Percentiles rank a stretch among this genome's conserved stretches.
Conservation (phyloP, 2,888 invertebrate species). For the Uloborus plumipes region DNA sequence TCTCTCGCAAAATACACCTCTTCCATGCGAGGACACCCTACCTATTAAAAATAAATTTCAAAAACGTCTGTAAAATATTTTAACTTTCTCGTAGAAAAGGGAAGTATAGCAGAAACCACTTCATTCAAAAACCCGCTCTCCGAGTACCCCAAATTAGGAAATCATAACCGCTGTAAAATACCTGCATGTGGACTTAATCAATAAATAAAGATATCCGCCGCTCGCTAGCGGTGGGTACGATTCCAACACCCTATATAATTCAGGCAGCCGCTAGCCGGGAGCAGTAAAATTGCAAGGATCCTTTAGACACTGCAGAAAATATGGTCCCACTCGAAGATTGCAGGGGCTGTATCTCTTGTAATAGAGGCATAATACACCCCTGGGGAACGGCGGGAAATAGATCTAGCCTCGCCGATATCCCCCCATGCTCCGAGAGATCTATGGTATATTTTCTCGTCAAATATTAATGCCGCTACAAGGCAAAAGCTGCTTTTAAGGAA, state of each 20-base stretch:
- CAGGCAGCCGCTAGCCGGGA: background rate
- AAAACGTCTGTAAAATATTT: too few species aligned
- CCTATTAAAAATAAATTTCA: too few species aligned
- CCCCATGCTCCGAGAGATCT: background rate
- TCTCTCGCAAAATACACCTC: too few species aligned
- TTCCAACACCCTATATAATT: constrained; percentile 21
- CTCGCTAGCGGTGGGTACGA: background rate
- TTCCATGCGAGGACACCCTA: too few species aligned
- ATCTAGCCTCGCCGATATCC: background rate
- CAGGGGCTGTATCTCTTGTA: constrained; percentile 4
- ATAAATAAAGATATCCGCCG: background rate
- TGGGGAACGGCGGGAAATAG: constrained; percentile 1
- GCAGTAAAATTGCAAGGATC: constrained; percentile 34
- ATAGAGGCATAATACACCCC: constrained; percentile 10
- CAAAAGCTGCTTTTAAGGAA: constrained; percentile 11
- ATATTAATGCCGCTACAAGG: constrained; percentile 43
- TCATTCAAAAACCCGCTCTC: too few species aligned
- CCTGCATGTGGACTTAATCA: background rate
- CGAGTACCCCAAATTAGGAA: too few species aligned
- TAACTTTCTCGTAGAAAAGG: too few species aligned
- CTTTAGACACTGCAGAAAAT: constrained; percentile 30
- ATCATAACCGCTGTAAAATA: too few species aligned
- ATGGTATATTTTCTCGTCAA: constrained; percentile 21
- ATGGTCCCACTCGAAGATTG: constrained; percentile 1
- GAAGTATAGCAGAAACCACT: too few species aligned